These are phyloP conservation scores for Bombyx mandarina DNA, from an alignment of 1,140 invertebrate genomes.

Conservation along the genomic window DNA sequence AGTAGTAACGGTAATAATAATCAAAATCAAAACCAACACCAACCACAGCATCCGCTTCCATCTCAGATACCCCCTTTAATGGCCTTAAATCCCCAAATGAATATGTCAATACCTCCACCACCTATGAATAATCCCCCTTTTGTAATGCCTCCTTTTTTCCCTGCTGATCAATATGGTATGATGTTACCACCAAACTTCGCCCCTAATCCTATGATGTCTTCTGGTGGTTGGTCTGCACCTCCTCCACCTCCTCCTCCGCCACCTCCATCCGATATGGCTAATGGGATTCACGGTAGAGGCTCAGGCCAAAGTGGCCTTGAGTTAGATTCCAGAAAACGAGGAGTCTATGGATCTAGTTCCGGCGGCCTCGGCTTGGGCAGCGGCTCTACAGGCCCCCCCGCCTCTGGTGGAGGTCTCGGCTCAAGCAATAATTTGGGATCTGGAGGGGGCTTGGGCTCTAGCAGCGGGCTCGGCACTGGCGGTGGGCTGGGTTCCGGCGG, in stretches of 20 bases:
- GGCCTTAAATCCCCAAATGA: slow-evolving; percentile 56
- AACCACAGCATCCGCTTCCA: slow-evolving; percentile 19
- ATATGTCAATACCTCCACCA: slow-evolving; percentile 44
- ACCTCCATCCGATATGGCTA: slow-evolving; percentile 33
- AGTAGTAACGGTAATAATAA: slow-evolving; percentile 18
- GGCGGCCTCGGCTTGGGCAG: slow-evolving; percentile 27
- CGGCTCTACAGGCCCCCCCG: slow-evolving; percentile 23
- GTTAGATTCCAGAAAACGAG: slow-evolving; percentile 64
- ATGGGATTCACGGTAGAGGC: slow-evolving; percentile 39
- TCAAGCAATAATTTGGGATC: slow-evolving; percentile 16
- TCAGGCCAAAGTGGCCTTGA: slow-evolving; percentile 46
- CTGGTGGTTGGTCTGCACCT: slow-evolving; percentile 39
- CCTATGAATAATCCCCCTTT: slow-evolving; percentile 43
- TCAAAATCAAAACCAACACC: slow-evolving; percentile 19
- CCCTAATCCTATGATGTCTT: slow-evolving; percentile 28
- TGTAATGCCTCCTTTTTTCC: slow-evolving; percentile 50
- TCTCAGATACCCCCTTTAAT: slow-evolving; percentile 50
- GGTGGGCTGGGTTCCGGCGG: slow-evolving; percentile 15
- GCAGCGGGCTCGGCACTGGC: slow-evolving; percentile 20
- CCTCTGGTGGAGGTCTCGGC: slow-evolving; percentile 22
- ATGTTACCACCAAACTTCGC: slow-evolving; percentile 38
- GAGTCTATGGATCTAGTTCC: slow-evolving; percentile 20
- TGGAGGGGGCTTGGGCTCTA: slow-evolving; percentile 20
- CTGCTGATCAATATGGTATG: slow-evolving; percentile 53
- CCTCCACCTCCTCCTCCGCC: slow-evolving; percentile 51